phyloP scores from a whole-genome alignment of 2,888 invertebrate genomes.

The Auanema freiburgensis region DNA sequence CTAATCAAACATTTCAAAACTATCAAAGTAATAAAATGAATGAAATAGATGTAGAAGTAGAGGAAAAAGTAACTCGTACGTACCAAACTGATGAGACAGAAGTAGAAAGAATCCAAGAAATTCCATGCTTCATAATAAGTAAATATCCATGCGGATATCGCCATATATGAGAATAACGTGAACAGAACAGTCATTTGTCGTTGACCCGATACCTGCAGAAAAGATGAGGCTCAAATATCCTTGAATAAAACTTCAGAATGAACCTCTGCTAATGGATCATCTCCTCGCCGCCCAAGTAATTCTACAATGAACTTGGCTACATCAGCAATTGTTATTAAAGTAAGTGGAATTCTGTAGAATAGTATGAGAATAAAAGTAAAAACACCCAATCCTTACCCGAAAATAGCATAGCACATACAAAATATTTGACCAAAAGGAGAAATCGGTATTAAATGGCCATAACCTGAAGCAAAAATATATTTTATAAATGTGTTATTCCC shows the following conservation, averaged over 20 bases:
- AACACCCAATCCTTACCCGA: slow-evolving; percentile 43
- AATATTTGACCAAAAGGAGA: slow-evolving; percentile 57
- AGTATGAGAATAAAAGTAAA: no score
- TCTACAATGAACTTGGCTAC: slow-evolving; percentile 62
- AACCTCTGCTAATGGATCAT: slow-evolving; percentile 33
- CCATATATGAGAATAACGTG: slow-evolving; percentile 57
- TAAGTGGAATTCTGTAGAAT: slow-evolving; percentile 60
- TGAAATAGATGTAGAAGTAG: no score
- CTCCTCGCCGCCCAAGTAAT: slow-evolving; percentile 32
- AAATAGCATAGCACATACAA: slow-evolving; percentile 59
- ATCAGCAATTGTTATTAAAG: slow-evolving; percentile 63
- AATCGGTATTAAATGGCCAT: slow-evolving; percentile 59
- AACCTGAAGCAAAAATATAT: slow-evolving; percentile 34
- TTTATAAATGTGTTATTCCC: not conserved
- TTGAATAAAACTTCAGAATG: not conserved
- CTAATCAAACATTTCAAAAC: not conserved
- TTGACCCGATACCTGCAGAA: slow-evolving; percentile 18
- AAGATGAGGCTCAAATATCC: not conserved
- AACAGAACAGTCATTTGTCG: slow-evolving; percentile 40
- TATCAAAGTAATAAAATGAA: not conserved
- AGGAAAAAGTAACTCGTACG: not conserved
- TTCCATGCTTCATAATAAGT: slow-evolving; percentile 54
- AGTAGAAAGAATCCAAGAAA: slow-evolving; percentile 60
- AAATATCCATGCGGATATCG: slow-evolving; percentile 49
- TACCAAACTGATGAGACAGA: slow-evolving; percentile 61